Conservation (phyloP, 2,113 vertebrate species). For the Lycaon pictus region DNA sequence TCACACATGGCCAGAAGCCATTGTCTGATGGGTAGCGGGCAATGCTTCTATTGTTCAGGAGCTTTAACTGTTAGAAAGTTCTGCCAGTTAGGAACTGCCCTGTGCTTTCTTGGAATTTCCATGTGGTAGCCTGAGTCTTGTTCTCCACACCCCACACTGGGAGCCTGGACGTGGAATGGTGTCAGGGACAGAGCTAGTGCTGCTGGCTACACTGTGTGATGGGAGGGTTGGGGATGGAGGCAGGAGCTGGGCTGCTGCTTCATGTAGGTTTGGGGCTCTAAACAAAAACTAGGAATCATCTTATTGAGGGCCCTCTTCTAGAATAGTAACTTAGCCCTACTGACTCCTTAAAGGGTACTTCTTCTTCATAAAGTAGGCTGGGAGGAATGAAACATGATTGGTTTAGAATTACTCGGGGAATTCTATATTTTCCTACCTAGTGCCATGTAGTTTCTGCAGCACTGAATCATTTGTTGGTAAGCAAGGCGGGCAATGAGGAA, state of each 20-base stretch:
- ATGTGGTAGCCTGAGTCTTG: not conserved
- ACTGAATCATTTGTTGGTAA: not conserved
- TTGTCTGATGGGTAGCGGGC: not conserved
- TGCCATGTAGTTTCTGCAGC: not conserved
- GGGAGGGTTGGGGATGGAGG: not conserved
- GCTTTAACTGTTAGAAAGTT: not conserved
- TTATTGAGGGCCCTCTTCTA: not conserved
- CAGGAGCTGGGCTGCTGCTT: not conserved
- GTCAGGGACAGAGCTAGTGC: not conserved
- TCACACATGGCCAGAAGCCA: not conserved
- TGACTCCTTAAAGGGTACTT: slow-evolving; percentile 8
- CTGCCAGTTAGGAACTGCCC: not conserved
- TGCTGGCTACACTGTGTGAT: not conserved
- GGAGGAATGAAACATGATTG: slow-evolving; percentile 1
- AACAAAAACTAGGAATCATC: not conserved
- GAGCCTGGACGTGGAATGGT: not conserved
- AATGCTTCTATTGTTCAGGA: not conserved
- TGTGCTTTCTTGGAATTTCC: not conserved
- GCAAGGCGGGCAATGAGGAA: not conserved
- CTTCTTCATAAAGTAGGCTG: slow-evolving; percentile 25
- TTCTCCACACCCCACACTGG: not conserved
- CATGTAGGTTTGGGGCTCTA: not conserved
- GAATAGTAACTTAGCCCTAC: not conserved
- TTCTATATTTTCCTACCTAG: slow-evolving; percentile 2
- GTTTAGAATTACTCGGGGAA: not conserved